Conservation (phyloP, 2,888 invertebrate species). For the Andrena chrysosceles region DNA sequence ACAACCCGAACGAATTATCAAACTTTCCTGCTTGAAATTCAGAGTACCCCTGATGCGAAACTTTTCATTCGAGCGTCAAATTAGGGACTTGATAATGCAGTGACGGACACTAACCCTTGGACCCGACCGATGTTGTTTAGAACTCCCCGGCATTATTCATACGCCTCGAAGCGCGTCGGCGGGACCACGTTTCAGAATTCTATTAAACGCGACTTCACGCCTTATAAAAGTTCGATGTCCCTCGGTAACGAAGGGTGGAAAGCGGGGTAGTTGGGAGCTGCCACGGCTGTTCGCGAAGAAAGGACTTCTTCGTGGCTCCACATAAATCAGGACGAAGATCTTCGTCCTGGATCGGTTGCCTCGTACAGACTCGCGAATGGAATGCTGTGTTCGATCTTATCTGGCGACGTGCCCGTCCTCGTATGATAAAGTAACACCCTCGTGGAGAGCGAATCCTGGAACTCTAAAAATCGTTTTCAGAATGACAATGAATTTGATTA, state of each 20-base stretch:
- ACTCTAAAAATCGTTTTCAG: neutral
- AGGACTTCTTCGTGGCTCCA: neutral
- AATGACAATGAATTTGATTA: neutral
- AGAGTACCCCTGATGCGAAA: neutral
- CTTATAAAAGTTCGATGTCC: conserved; percentile 21
- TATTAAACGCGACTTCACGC: conserved; percentile 11
- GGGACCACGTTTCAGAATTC: conserved; percentile 5
- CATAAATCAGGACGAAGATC: neutral
- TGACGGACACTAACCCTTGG: neutral
- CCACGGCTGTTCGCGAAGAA: neutral
- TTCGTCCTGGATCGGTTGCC: neutral
- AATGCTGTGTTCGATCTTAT: conserved; percentile 7
- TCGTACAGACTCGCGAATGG: neutral
- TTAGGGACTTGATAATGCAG: conserved; percentile 12
- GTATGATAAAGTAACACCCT: conserved; percentile 5
- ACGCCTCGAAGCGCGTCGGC: neutral
- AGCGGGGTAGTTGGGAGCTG: neutral
- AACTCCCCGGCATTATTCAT: conserved; percentile 23
- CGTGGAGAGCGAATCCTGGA: neutral
- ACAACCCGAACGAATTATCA: neutral
- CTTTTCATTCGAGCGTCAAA: conserved; percentile 16
- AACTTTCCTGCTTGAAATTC: conserved; percentile 22
- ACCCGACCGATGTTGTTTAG: conserved; percentile 19
- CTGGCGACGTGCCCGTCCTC: conserved; percentile 8
- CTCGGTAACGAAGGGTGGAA: conserved; percentile 1